These are phyloP conservation scores for Hypomesus transpacificus DNA, from an alignment of 2,113 vertebrate species.

Conservation along the genomic window DNA sequence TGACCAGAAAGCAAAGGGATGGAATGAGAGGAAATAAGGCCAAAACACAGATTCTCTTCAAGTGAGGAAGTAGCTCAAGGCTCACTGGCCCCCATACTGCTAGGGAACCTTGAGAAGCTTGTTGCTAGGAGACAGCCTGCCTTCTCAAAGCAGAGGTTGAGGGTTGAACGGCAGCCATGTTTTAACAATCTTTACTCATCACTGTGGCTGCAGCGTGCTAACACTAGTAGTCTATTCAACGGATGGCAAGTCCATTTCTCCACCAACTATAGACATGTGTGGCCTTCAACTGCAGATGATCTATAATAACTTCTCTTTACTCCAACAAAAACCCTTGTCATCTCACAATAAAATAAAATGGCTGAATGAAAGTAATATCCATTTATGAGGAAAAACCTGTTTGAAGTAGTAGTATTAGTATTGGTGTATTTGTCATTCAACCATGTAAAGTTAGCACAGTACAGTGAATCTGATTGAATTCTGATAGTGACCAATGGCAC, in stretches of 20 bases:
- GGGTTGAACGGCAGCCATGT: slow-evolving; percentile 25
- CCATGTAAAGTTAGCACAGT: no score
- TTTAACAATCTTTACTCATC: slow-evolving; percentile 19
- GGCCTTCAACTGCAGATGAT: background rate
- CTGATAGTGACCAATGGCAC: no score
- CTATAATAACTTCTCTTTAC: no score
- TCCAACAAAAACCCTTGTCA: background rate
- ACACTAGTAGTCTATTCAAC: slow-evolving; percentile 14
- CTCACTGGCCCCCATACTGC: slow-evolving; percentile 1
- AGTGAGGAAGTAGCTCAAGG: background rate
- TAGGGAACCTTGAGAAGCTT: slow-evolving; percentile 35
- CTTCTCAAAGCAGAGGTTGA: slow-evolving; percentile 32
- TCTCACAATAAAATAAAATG: slow-evolving; percentile 2
- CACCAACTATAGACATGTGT: background rate
- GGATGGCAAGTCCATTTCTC: no score
- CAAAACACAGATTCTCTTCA: background rate
- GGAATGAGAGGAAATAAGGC: background rate
- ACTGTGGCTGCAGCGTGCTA: slow-evolving; percentile 8
- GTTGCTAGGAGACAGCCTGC: slow-evolving; percentile 53
- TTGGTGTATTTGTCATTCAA: no score
- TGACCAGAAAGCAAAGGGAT: background rate
- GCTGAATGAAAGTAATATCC: no score
- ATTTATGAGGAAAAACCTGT: no score
- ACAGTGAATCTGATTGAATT: background rate
- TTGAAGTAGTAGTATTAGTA: background rate